These are phyloP conservation scores for Camelus bactrianus DNA, from an alignment of 2,113 vertebrate species.

Conservation along the genomic window DNA sequence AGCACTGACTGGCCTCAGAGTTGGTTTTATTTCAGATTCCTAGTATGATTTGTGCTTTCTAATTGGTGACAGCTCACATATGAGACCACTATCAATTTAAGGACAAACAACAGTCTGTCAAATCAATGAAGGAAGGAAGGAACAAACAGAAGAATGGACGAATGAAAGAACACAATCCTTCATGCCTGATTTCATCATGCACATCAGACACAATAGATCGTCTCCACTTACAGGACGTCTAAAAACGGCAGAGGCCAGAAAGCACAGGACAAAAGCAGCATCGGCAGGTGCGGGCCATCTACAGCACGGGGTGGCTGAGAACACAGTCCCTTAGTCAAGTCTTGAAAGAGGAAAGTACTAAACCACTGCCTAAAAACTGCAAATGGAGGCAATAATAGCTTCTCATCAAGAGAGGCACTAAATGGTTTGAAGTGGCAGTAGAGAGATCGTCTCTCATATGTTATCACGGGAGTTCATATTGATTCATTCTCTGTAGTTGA, in stretches of 20 bases:
- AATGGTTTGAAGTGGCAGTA: conserved; percentile 43
- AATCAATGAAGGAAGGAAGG: not conserved
- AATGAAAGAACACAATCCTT: not conserved
- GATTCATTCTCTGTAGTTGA: conserved; percentile 80
- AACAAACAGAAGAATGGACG: not conserved
- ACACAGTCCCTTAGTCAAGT: not conserved
- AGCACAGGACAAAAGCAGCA: not conserved
- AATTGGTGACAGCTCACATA: not conserved
- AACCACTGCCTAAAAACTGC: not conserved
- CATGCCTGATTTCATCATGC: not conserved
- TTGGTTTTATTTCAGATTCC: not conserved
- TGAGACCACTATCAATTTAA: not conserved
- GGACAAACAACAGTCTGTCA: not conserved
- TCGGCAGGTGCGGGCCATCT: not conserved
- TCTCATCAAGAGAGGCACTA: not conserved
- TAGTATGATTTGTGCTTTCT: not conserved
- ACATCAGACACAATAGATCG: not conserved
- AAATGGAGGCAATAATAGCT: not conserved
- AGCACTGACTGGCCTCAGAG: not conserved
- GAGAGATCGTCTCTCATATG: conserved; percentile 54
- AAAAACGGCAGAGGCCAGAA: not conserved
- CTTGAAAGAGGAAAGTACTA: not conserved
- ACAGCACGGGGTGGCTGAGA: not conserved
- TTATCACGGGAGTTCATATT: conserved; percentile 71
- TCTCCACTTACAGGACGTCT: not conserved